Percentiles rank a stretch among this genome's conserved stretches.
These are phyloP conservation scores for Lamellibrachia satsuma DNA, from an alignment of 2,888 invertebrate genomes.

Conservation along the genomic window DNA sequence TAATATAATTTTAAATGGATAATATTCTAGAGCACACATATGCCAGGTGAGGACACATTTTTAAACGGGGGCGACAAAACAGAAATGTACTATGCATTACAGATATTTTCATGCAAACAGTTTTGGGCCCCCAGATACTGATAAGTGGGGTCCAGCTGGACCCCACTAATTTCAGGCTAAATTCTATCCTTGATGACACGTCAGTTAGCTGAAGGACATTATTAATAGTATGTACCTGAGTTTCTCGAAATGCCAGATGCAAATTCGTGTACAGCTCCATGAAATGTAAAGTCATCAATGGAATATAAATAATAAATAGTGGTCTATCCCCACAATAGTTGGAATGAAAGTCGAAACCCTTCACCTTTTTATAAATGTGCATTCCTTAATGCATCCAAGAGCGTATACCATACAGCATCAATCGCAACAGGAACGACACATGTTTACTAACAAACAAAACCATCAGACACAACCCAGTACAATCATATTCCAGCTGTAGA, in stretches of 20 bases:
- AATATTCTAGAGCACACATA: no score
- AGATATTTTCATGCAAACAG: no score
- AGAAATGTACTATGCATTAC: no score
- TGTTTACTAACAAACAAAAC: background rate
- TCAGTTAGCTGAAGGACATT: background rate
- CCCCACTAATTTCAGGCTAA: no score
- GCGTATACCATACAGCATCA: background rate
- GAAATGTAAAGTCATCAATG: background rate
- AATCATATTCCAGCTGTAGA: background rate
- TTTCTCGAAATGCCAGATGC: background rate
- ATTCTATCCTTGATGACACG: background rate
- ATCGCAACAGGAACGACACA: background rate
- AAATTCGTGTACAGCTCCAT: background rate
- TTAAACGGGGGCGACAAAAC: no score
- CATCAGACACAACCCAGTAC: slow-evolving; percentile 17
- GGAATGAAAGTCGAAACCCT: background rate
- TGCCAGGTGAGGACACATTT: no score
- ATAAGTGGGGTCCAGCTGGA: no score
- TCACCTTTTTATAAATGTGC: background rate
- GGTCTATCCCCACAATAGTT: background rate
- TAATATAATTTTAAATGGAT: no score
- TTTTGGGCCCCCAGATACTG: no score
- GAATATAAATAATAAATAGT: background rate
- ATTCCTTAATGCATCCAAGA: background rate
- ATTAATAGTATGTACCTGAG: background rate